Evolutionary conservation across 2,113 vertebrate species (phyloP).

Genomic region (Eclectus roratus): DNA sequence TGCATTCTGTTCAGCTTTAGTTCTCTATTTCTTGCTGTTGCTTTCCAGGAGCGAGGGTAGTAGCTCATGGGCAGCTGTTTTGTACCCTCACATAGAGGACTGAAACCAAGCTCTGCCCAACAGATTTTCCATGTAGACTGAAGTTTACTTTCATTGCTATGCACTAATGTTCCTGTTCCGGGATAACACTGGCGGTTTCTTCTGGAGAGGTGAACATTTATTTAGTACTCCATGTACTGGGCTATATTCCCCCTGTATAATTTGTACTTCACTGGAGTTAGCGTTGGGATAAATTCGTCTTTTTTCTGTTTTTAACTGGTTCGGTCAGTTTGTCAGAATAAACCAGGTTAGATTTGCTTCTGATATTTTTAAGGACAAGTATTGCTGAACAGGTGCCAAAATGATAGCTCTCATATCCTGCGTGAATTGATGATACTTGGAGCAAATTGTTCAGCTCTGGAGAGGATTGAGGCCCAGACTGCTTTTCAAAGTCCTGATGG

Average conservation of each 20-base stretch:
- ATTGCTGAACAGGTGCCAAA: background rate
- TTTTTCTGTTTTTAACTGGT: background rate
- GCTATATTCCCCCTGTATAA: background rate
- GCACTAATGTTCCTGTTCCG: background rate
- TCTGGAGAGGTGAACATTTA: background rate
- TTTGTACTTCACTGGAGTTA: background rate
- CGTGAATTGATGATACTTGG: background rate
- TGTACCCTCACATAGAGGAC: background rate
- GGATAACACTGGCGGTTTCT: background rate
- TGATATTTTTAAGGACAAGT: background rate
- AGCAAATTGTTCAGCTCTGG: background rate
- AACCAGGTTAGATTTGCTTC: background rate
- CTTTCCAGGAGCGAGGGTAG: background rate
- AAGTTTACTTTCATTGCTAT: background rate
- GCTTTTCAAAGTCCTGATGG: background rate
- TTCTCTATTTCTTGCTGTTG: background rate
- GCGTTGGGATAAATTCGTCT: background rate
- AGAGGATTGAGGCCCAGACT: background rate
- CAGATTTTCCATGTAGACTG: background rate
- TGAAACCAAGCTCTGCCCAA: background rate
- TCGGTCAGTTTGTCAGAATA: background rate
- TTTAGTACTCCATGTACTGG: background rate
- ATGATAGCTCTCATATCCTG: background rate
- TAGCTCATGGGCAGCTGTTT: background rate
- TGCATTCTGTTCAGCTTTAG: background rate